These are phyloP conservation scores for Callipepla squamata DNA, from an alignment of 2,113 vertebrate genomes.

Conservation along the genomic window DNA sequence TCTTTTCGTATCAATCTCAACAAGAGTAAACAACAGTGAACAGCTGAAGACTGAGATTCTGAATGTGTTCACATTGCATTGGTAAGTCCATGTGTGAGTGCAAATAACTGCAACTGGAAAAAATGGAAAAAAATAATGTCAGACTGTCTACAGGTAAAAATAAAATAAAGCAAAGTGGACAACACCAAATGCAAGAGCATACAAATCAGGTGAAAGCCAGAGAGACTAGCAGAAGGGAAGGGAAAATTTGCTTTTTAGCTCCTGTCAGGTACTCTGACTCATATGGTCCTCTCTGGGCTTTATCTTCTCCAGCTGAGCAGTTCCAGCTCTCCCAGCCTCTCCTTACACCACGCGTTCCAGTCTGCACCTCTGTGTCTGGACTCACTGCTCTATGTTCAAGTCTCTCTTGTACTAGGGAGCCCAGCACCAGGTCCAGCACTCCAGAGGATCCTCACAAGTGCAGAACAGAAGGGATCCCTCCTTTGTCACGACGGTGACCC, in stretches of 20 bases:
- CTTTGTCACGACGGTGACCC: not conserved
- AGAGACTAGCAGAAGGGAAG: not conserved
- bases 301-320: not conserved
- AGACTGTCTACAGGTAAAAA: not conserved
- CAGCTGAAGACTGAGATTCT: not conserved
- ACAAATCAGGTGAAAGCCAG: not conserved
- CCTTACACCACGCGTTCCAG: not conserved
- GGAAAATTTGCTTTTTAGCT: constrained; percentile 24
- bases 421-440: not conserved
- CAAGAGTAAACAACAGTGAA: not conserved
- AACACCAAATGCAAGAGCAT: not conserved
- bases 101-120: not conserved
- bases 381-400: not conserved
- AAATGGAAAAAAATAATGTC: not conserved
- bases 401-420: not conserved
- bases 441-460: not conserved
- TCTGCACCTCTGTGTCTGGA: not conserved
- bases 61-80: not conserved
- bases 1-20: not conserved
- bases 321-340: not conserved
- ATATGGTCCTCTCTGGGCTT: not conserved
- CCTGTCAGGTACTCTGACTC: not conserved
- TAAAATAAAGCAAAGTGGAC: not conserved
- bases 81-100: fast-evolving
- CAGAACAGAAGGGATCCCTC: not conserved